These are phyloP conservation scores for Buceros bicornis DNA, from an alignment of 2,797 vertebrate genomes.

Conservation along the genomic window DNA sequence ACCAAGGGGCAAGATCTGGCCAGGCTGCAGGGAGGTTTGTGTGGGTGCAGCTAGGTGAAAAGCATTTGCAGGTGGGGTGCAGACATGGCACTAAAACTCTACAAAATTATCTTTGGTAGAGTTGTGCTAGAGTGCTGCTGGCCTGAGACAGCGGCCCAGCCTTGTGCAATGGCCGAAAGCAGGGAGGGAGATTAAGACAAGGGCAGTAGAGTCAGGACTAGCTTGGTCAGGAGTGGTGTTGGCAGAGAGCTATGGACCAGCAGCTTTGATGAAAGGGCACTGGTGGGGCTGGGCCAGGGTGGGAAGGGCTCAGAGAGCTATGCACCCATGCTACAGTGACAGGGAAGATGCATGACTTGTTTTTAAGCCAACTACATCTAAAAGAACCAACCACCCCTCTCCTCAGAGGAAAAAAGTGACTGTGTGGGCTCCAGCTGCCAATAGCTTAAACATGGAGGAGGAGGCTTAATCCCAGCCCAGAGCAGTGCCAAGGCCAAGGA, in stretches of 20 bases:
- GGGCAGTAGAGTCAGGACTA: neutral
- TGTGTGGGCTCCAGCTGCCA: neutral
- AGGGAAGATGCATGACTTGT: neutral
- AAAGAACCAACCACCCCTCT: neutral
- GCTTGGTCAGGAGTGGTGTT: neutral
- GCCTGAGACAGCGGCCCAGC: neutral
- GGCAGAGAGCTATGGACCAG: neutral
- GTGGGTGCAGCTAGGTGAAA: neutral
- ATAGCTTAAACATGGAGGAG: neutral
- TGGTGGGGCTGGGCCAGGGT: neutral
- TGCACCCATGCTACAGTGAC: neutral
- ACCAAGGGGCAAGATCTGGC: neutral
- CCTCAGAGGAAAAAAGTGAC: neutral
- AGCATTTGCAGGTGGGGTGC: neutral
- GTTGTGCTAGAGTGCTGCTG: neutral
- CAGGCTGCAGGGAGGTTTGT: neutral
- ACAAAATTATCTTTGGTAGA: neutral
- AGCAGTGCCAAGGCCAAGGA: neutral
- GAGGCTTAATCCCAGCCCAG: neutral
- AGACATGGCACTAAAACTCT: neutral
- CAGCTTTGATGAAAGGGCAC: neutral
- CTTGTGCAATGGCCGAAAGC: neutral
- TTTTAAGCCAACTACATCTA: slow-evolving; percentile 3
- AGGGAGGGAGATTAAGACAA: neutral
- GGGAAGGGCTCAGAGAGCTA: neutral